Conservation (phyloP, 37 sponge, comb jelly and placozoan species). For the Cladorhizidae sp. region DNA sequence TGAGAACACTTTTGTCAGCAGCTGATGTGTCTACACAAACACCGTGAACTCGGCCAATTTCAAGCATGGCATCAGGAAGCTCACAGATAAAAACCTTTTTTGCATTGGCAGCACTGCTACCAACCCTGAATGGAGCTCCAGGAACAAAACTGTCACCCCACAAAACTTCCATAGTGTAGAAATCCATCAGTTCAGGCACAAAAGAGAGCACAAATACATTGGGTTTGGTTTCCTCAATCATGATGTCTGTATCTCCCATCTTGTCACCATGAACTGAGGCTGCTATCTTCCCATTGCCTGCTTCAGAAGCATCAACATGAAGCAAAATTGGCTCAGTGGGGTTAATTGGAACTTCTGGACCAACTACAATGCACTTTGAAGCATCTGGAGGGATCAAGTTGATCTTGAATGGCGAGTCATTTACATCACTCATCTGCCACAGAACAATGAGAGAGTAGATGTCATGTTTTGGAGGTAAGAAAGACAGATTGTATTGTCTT, state of each 20-base stretch:
- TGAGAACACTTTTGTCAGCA: slow-evolving; percentile 54
- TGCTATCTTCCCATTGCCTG: slow-evolving; percentile 60
- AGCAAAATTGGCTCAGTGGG: slow-evolving; percentile 18
- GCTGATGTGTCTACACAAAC: slow-evolving; percentile 44
- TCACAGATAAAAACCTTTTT: slow-evolving; percentile 42
- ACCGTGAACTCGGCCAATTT: slow-evolving; percentile 45
- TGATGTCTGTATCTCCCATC: slow-evolving; percentile 13
- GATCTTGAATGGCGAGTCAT: slow-evolving; percentile 53
- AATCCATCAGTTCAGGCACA: slow-evolving; percentile 32
- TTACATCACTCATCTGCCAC: slow-evolving; percentile 55
- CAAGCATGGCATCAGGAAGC: slow-evolving; percentile 44
- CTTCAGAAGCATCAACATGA: slow-evolving; percentile 51
- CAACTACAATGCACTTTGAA: slow-evolving; percentile 46
- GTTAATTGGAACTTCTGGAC: slow-evolving; percentile 32
- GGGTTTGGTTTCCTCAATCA: slow-evolving; percentile 32
- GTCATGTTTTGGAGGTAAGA: slow-evolving; percentile 49
- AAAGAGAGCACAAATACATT: slow-evolving; percentile 39
- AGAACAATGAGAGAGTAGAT: slow-evolving; percentile 56
- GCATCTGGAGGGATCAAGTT: slow-evolving; percentile 59
- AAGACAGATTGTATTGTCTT: slow-evolving; percentile 22
- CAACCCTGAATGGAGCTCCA: slow-evolving; percentile 63
- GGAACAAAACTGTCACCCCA: slow-evolving; percentile 50
- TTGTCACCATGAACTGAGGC: slow-evolving; percentile 37
- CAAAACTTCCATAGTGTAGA: slow-evolving; percentile 48
- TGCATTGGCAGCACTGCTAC: slow-evolving; percentile 34